These are phyloP conservation scores for Dolomedes plantarius DNA, from an alignment of 2,888 invertebrate species.

Conservation along the genomic window DNA sequence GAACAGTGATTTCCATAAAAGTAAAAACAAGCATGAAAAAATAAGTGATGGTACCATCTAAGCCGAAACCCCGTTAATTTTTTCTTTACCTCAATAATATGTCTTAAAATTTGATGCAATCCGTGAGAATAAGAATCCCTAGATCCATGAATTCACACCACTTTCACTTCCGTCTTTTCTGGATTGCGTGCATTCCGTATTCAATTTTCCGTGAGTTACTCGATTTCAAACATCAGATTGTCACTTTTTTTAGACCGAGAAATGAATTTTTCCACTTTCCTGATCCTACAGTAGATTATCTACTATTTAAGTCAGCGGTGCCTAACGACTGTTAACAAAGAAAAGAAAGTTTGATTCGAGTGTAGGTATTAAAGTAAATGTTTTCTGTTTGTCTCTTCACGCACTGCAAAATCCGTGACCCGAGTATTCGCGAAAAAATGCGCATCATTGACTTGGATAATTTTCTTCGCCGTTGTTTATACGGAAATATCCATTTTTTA, in stretches of 20 bases:
- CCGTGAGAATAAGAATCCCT: no score
- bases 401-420: not conserved
- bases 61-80: no score
- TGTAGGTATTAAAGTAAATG: not conserved
- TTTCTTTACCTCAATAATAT: no score
- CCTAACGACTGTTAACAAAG: conserved; percentile 32
- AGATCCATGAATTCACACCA: no score
- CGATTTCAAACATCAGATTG: not conserved
- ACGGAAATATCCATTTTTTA: not conserved
- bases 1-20: no score
- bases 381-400: not conserved
- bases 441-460: conserved; percentile 15
- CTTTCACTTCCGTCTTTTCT: conserved; percentile 33
- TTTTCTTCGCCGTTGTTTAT: not conserved
- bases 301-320: conserved; percentile 23
- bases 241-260: conserved; percentile 29
- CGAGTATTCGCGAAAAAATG: not conserved
- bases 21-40: no score
- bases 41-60: no score
- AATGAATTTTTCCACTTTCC: conserved; percentile 47
- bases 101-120: no score
- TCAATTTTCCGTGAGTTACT: not conserved
- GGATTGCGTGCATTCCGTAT: conserved; percentile 27
- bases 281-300: conserved; percentile 24
- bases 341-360: not conserved